A percentile compares a stretch with the other conserved stretches of the same genome.
Evolutionary conservation across 2,113 vertebrate genomes (phyloP).

Genomic region (Myotis davidii): DNA sequence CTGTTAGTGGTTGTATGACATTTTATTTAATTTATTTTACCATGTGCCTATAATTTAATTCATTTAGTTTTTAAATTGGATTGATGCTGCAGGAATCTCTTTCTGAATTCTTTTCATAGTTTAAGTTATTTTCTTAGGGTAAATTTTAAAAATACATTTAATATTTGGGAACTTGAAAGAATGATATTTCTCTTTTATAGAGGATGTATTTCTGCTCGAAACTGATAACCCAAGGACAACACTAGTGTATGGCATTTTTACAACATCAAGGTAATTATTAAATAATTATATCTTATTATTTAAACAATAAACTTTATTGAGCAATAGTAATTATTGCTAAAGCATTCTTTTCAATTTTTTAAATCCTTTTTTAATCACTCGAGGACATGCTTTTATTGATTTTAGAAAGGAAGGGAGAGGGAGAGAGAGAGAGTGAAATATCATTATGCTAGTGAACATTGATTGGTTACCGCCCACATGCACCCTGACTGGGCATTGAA

Average conservation of each 20-base stretch:
- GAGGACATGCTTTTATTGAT: too few relatives aligned
- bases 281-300: not conserved
- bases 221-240: slow-evolving; percentile 94
- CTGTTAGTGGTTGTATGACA: not conserved
- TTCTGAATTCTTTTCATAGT: not conserved
- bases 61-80: not conserved
- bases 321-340: not conserved
- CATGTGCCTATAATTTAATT: not conserved
- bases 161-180: not conserved
- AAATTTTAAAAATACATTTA: not conserved
- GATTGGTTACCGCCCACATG: too few relatives aligned
- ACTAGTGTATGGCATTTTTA: slow-evolving; percentile 96
- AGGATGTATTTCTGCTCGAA: slow-evolving; percentile 97
- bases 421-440: too few relatives aligned
- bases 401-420: too few relatives aligned
- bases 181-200: slow-evolving; percentile 76
- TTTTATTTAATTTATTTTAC: not conserved
- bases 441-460: too few relatives aligned
- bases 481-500: too few relatives aligned
- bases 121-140: not conserved
- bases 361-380: too few relatives aligned
- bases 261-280: slow-evolving; percentile 94
- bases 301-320: not conserved
- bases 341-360: not conserved
- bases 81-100: not conserved